phyloP scores from a whole-genome alignment of 2,888 invertebrate genomes.

The Corythucha ciliata region DNA sequence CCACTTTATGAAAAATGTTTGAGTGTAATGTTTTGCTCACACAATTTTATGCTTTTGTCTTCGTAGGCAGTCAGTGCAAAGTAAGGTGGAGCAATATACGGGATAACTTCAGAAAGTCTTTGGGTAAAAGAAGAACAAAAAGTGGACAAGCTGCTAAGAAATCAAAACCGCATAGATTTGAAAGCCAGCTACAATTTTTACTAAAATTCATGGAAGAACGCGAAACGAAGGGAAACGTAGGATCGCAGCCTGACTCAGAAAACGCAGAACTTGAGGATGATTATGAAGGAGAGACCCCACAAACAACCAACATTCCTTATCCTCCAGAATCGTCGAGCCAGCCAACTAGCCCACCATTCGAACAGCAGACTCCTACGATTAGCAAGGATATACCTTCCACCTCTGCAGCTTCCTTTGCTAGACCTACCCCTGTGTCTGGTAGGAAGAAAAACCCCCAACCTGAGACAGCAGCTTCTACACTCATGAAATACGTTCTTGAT shows the following conservation, averaged over 20 bases:
- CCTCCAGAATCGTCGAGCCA: conserved; percentile 3
- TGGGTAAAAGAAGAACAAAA: conserved; percentile 20
- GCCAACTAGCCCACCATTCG: conserved; percentile 12
- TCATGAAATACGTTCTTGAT: conserved; percentile 17
- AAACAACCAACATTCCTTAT: conserved; percentile 9
- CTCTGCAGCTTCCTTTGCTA: conserved; percentile 14
- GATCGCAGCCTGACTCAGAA: conserved; percentile 17
- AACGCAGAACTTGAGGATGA: conserved; percentile 17
- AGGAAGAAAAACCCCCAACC: conserved; percentile 13
- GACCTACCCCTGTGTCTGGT: conserved; percentile 15
- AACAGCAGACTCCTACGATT: conserved; percentile 10
- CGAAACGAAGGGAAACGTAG: conserved; percentile 16
- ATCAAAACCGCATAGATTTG: conserved; percentile 19
- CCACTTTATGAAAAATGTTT: conserved; percentile 10
- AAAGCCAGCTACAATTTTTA: conserved; percentile 18
- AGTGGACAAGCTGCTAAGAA: conserved; percentile 21
- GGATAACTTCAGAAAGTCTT: conserved; percentile 19
- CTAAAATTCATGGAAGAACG: conserved; percentile 18
- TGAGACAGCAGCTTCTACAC: conserved; percentile 18
- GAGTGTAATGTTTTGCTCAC: conserved; percentile 7
- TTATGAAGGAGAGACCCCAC: conserved; percentile 5
- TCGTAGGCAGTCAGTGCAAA: conserved; percentile 20
- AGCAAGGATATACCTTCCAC: conserved; percentile 15
- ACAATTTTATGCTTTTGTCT: conserved; percentile 14
- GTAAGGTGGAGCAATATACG: conserved; percentile 21